A percentile compares a stretch with the other conserved stretches of the same genome.
These are phyloP conservation scores for Onychomys leucogaster DNA, from an alignment of 2,797 vertebrate species.

Conservation along the genomic window DNA sequence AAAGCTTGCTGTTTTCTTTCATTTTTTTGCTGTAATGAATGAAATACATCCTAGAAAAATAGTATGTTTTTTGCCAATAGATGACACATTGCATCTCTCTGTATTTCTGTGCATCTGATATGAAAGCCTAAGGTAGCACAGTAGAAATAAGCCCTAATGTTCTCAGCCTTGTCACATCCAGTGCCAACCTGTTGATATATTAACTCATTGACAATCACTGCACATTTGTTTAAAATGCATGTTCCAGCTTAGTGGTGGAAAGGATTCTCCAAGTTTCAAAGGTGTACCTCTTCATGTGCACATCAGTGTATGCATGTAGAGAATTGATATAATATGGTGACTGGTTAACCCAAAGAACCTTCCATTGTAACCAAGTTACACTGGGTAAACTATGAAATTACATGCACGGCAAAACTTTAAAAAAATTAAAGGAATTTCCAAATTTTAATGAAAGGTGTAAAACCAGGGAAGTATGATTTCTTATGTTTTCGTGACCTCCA, in stretches of 20 bases:
- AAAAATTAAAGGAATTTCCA: too few relatives aligned
- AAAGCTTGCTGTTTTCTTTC: conserved; percentile 24
- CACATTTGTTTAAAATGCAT: background rate
- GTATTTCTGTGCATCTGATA: background rate
- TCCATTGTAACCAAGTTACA: too few relatives aligned
- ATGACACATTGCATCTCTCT: background rate
- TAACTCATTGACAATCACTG: background rate
- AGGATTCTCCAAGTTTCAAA: conserved; percentile 5
- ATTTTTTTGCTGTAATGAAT: conserved; percentile 31
- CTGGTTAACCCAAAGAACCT: background rate
- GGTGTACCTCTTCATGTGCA: background rate
- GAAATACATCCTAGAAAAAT: background rate
- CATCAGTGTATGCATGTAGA: background rate
- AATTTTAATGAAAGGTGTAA: too few relatives aligned
- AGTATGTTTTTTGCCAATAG: background rate
- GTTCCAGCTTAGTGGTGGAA: background rate
- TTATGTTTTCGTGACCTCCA: too few relatives aligned
- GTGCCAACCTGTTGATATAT: background rate
- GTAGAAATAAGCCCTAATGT: conserved; percentile 31
- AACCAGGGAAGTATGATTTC: too few relatives aligned
- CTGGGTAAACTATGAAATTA: too few relatives aligned
- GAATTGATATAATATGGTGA: background rate
- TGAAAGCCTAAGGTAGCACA: background rate
- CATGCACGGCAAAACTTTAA: too few relatives aligned
- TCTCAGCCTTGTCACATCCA: background rate